A percentile compares a stretch with the other conserved stretches of the same genome.
Conservation (phyloP, 1,140 invertebrate species). For the Hyles vespertilio region DNA sequence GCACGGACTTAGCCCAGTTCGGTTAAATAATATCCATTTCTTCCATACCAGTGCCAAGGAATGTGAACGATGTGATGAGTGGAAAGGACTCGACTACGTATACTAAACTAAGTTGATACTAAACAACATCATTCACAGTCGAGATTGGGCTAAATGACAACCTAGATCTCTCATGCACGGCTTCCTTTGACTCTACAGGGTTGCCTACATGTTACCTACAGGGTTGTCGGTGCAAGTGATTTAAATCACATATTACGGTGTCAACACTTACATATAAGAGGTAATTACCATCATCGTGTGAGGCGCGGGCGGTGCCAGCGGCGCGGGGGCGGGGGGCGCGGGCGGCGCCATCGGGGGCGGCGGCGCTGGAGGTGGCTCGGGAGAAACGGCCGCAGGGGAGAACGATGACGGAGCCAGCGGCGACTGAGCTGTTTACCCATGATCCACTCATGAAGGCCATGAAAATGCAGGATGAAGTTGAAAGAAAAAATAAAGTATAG, state of each 20-base stretch:
- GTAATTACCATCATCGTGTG: conserved; percentile 82
- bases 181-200: conserved; percentile 16
- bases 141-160: conserved; percentile 14
- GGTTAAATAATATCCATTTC: too few relatives aligned
- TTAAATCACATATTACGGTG: conserved; percentile 67
- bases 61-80: too few relatives aligned
- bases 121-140: conserved; percentile 10
- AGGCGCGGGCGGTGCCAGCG: conserved; percentile 62
- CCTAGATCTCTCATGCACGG: conserved; percentile 17
- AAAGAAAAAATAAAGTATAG: too few relatives aligned
- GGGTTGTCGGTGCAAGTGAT: conserved; percentile 45
- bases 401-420: conserved; percentile 67
- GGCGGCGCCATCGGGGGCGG: conserved; percentile 63
- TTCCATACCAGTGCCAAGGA: too few relatives aligned
- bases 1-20: too few relatives aligned
- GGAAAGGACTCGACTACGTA: too few relatives aligned
- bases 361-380: conserved; percentile 70
- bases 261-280: conserved; percentile 82
- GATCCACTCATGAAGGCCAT: neutral
- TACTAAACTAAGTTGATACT: too few relatives aligned
- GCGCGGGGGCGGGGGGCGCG: conserved; percentile 56
- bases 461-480: too few relatives aligned
- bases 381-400: conserved; percentile 62
- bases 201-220: too few relatives aligned
- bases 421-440: conserved; percentile 51